Base-by-base conservation (phyloP, 2,888 invertebrate genomes). In the Drosophila nigricruria region DNA sequence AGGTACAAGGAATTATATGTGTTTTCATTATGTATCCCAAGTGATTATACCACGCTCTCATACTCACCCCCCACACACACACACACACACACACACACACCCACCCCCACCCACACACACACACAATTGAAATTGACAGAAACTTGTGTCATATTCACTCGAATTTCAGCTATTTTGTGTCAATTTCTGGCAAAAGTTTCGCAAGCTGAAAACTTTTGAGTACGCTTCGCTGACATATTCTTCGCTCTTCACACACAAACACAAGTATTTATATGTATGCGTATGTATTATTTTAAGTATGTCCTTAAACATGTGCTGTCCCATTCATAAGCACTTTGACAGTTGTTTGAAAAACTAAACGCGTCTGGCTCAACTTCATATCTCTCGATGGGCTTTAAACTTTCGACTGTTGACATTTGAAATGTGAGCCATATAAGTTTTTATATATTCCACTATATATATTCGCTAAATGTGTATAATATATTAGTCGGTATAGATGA, bases 41-140 rank as follows among this genome's bases (percentile, higher is more conserved):
- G 81, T 81, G 82, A 80, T 82, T 83, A 83, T 81, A 64, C 69
- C 69, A 68, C 73, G 60, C 34, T 18, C 5, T 12, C 40, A 20
- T 18, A n/a, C 38, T 6, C 43, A 25, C 23, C 3, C 32, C 25
- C 1, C 45, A 23, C 34, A 1, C 45, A 2, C 8, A 0, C 20
- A 23, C 34, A 12, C 18, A 0, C 56, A 14, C 14, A 34, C 34
- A 18, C 34, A 34, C 42, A 14, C 40, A 10, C 42, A 20, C 42
- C 5, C 20, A 5, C 36, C 3, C 25, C 3, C 16, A 4, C 10
- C 5, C 18, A 43, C 20, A 42, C 25, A 16, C 42, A 10, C 25
- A 38, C 27, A 59, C 50, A 59, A 59, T 59, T 47, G 45, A 47
- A 58, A 58, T 27, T 47, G 58, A 58, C 47, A 47, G 58, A 58